Evolutionary conservation across 2,797 vertebrate genomes (phyloP).

Genomic region (Thaleichthys pacificus): DNA sequence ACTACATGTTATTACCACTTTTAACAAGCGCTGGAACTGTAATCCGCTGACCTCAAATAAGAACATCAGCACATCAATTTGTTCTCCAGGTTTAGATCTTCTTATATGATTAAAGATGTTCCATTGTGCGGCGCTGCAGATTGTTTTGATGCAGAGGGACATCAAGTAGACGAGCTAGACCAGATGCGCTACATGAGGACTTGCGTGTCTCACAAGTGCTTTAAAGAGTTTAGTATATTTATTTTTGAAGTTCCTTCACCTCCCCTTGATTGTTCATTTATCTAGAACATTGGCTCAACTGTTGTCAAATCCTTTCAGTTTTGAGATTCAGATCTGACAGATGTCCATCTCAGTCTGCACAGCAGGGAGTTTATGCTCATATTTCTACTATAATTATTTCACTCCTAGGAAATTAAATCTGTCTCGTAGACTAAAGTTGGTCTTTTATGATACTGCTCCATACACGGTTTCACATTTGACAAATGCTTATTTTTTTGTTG

Average conservation of each 20-base stretch:
- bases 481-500: too few species aligned
- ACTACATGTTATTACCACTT: background rate
- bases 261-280: background rate
- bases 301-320: background rate
- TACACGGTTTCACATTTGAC: too few species aligned
- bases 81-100: slow-evolving; percentile 7
- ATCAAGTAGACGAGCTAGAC: background rate
- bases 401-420: background rate
- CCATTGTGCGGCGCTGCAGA: background rate
- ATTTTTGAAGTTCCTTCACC: background rate
- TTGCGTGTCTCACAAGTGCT: background rate
- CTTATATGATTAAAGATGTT: slow-evolving; percentile 6
- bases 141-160: background rate
- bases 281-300: slow-evolving; percentile 2
- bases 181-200: background rate
- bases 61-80: background rate
- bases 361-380: background rate
- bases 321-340: slow-evolving; percentile 1
- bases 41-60: background rate
- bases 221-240: too few species aligned
- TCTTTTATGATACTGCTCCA: background rate
- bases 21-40: background rate
- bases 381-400: background rate
- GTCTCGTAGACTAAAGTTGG: background rate
- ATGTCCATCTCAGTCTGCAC: slow-evolving; percentile 1